These are phyloP conservation scores for Tetrao urogallus DNA, from an alignment of 2,113 vertebrate genomes.

Conservation along the genomic window DNA sequence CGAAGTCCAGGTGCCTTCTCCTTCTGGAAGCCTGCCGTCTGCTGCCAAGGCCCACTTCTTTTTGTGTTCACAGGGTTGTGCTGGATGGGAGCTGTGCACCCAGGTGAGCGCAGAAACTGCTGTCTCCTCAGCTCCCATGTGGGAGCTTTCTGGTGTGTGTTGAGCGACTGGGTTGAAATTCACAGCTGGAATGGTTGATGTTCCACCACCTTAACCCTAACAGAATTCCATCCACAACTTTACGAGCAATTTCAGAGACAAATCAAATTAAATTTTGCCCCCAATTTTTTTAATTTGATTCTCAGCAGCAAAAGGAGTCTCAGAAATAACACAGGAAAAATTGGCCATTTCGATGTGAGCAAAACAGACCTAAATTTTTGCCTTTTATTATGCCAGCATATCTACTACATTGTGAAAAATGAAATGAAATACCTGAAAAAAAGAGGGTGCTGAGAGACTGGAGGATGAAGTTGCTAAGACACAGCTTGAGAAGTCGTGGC, in stretches of 20 bases:
- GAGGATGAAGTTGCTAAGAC: neutral
- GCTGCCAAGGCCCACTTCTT: neutral
- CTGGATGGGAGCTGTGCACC: neutral
- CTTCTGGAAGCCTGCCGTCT: neutral
- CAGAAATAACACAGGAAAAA: neutral
- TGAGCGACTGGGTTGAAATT: neutral
- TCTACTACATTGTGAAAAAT: neutral
- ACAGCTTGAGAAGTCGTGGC: neutral
- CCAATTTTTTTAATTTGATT: neutral
- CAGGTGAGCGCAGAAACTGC: neutral
- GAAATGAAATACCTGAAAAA: neutral
- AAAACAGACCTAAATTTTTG: neutral
- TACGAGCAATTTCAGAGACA: neutral
- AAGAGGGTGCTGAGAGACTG: neutral
- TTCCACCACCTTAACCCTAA: neutral
- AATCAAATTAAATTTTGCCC: neutral
- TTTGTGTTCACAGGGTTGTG: neutral
- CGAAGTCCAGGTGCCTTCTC: neutral
- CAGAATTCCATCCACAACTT: neutral
- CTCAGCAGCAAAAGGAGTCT: neutral
- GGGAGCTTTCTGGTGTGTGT: fast-evolving
- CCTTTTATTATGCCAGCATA: neutral
- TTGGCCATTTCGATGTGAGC: neutral
- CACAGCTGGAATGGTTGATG: fast-evolving
- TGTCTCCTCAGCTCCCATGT: fast-evolving